Conservation (phyloP, 2,113 vertebrate species). For the Bambusicola thoracicus region DNA sequence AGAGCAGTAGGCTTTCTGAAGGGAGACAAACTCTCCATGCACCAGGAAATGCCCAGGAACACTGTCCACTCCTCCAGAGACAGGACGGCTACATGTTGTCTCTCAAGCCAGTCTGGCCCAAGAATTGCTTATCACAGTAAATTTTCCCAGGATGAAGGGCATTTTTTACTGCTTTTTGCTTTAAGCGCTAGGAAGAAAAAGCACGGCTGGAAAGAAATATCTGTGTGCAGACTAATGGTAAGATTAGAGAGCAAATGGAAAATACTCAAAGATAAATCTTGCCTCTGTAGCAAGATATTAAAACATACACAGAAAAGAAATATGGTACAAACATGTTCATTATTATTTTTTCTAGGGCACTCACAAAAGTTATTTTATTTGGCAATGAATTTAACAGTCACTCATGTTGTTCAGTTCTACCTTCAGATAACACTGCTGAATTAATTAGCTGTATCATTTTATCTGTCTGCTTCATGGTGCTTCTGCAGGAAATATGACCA, state of each 20-base stretch:
- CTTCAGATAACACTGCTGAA: slow-evolving; percentile 43
- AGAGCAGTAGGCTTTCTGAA: neutral
- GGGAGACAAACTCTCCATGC: neutral
- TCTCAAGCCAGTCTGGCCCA: neutral
- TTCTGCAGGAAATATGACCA: slow-evolving; percentile 62
- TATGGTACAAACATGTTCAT: neutral
- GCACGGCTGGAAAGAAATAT: neutral
- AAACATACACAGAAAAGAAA: neutral
- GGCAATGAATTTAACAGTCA: slow-evolving; percentile 24
- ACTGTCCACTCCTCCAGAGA: neutral
- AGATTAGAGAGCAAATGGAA: neutral
- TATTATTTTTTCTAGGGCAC: neutral
- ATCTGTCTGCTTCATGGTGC: slow-evolving; percentile 55
- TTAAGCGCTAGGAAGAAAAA: neutral
- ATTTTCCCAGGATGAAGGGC: neutral
- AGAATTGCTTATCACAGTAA: neutral
- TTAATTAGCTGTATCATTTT: slow-evolving; percentile 13
- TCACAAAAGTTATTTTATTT: neutral
- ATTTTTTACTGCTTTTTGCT: neutral
- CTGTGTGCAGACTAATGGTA: neutral
- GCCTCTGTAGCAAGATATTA: neutral
- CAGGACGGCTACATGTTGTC: neutral
- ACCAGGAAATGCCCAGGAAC: neutral
- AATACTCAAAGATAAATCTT: neutral
- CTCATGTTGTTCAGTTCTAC: neutral